A percentile compares a stretch with the other conserved stretches of the same genome.
These are phyloP conservation scores for Gyps fulvus DNA, from an alignment of 2,113 vertebrate species.

Conservation along the genomic window DNA sequence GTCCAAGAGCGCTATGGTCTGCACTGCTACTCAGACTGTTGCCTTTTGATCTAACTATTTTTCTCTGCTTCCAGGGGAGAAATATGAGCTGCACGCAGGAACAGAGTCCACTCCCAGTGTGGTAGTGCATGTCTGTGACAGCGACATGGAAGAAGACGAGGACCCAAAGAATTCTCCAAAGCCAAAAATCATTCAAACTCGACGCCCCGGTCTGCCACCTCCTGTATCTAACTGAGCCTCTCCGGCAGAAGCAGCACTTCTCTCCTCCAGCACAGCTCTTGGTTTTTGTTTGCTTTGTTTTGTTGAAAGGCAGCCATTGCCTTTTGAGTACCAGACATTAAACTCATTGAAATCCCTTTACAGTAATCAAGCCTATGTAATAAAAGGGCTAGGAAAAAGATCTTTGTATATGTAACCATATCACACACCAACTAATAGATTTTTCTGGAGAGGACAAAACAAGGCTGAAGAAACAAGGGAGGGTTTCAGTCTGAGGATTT, in stretches of 20 bases:
- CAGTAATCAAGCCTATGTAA: constrained; percentile 69
- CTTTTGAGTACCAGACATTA: constrained; percentile 64
- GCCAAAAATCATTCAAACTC: constrained; percentile 88
- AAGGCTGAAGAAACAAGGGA: neutral
- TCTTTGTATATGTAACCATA: constrained; percentile 61
- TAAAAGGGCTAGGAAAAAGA: constrained; percentile 76
- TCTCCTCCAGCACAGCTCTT: constrained; percentile 65
- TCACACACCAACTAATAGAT: constrained; percentile 45
- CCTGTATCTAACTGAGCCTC: constrained; percentile 81
- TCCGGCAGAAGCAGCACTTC: neutral
- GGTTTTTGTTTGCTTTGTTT: constrained; percentile 49
- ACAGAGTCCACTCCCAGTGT: constrained; percentile 88
- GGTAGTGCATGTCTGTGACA: constrained; percentile 86
- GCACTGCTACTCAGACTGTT: neutral
- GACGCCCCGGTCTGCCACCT: constrained; percentile 80
- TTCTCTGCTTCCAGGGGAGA: constrained; percentile 77
- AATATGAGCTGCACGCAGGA: constrained; percentile 85
- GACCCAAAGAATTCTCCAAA: constrained; percentile 84
- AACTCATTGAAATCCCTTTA: constrained; percentile 64
- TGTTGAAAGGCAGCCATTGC: constrained; percentile 55
- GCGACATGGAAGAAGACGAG: constrained; percentile 82
- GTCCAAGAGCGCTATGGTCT: neutral
- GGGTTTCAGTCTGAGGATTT: neutral
- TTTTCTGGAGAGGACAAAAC: constrained; percentile 17
- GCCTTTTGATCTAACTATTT: neutral